Conservation (phyloP, 2,888 invertebrate species). For the Hedya salicella region DNA sequence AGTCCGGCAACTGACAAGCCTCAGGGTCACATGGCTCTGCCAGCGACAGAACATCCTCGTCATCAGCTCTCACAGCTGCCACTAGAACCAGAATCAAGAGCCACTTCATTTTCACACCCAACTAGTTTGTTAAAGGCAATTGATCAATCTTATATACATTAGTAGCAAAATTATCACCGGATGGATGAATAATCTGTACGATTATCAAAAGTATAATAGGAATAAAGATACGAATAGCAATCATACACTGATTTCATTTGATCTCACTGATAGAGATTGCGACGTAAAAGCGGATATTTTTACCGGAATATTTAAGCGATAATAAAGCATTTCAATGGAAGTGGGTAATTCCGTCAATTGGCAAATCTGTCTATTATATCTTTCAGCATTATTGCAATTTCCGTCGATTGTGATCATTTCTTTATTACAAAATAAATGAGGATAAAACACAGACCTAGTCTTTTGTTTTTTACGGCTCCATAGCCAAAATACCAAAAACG, state of each 20-base stretch:
- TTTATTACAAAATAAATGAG: too few species aligned
- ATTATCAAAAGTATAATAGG: slow-evolving; percentile 4
- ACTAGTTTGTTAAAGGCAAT: not conserved
- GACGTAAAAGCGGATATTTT: not conserved
- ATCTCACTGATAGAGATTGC: not conserved
- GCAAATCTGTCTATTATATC: too few species aligned
- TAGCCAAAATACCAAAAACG: too few species aligned
- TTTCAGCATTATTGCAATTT: too few species aligned
- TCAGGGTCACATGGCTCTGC: slow-evolving; percentile 65
- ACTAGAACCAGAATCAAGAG: slow-evolving; percentile 18
- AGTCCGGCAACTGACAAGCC: slow-evolving; percentile 80
- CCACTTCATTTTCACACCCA: slow-evolving; percentile 23
- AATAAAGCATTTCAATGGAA: not conserved
- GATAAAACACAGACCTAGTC: too few species aligned
- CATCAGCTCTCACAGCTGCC: slow-evolving; percentile 31
- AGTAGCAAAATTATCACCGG: not conserved
- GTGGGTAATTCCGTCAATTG: too few species aligned
- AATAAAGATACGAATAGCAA: not conserved
- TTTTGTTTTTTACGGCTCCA: too few species aligned
- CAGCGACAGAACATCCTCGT: slow-evolving; percentile 50
- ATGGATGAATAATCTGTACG: not conserved
- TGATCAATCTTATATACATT: not conserved
- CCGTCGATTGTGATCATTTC: too few species aligned
- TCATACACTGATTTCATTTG: not conserved
- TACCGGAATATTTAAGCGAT: not conserved